These are phyloP conservation scores for Danaus plexippus DNA, from an alignment of 1,140 invertebrate genomes.

Conservation along the genomic window DNA sequence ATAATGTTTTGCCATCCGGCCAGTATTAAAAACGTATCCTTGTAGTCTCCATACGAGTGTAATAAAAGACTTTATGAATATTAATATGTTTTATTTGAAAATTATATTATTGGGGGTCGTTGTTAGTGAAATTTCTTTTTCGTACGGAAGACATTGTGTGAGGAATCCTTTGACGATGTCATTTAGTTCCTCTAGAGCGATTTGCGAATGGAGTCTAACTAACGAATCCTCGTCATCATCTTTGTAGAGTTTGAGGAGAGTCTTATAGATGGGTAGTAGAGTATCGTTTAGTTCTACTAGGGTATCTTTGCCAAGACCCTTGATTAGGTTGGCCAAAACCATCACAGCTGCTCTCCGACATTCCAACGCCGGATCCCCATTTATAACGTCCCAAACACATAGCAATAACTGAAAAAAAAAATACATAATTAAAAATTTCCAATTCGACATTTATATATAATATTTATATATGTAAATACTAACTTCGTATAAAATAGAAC, in stretches of 20 bases:
- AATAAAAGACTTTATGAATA: slow-evolving; percentile 32
- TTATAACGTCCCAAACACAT: slow-evolving; percentile 78
- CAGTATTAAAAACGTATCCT: slow-evolving; percentile 15
- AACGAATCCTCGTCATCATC: slow-evolving; percentile 77
- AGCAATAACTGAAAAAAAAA: slow-evolving; percentile 75
- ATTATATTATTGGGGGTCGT: slow-evolving; percentile 35
- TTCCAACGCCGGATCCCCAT: slow-evolving; percentile 78
- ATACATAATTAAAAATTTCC: not conserved
- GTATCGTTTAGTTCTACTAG: slow-evolving; percentile 77
- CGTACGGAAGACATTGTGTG: slow-evolving; percentile 69
- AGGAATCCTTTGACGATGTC: slow-evolving; percentile 77
- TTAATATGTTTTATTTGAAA: slow-evolving; percentile 44
- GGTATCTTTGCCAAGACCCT: slow-evolving; percentile 80
- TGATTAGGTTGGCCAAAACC: slow-evolving; percentile 79
- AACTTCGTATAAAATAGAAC: slow-evolving; percentile 82
- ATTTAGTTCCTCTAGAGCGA: slow-evolving; percentile 84
- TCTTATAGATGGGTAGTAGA: slow-evolving; percentile 79
- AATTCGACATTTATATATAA: not conserved
- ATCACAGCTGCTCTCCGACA: slow-evolving; percentile 85
- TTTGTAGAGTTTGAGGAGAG: slow-evolving; percentile 76
- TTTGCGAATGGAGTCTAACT: slow-evolving; percentile 79
- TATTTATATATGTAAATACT: slow-evolving; percentile 1
- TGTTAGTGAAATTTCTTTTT: slow-evolving; percentile 76
- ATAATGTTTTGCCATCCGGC: slow-evolving; percentile 9
- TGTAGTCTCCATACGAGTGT: slow-evolving; percentile 27